phyloP scores from a whole-genome alignment of 1,140 invertebrate species.

The Teleopsis dalmanni region DNA sequence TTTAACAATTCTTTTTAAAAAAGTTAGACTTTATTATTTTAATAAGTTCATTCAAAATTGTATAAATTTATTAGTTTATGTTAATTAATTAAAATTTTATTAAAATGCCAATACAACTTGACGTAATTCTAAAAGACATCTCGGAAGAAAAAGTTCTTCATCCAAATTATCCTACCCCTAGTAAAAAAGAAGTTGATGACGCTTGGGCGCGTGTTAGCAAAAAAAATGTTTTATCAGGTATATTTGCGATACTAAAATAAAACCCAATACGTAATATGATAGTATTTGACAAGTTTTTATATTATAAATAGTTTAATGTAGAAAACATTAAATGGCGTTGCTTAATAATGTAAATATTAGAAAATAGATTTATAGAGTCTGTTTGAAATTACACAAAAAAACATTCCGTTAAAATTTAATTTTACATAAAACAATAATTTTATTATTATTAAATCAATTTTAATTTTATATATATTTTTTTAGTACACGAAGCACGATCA shows the following conservation, averaged over 20 bases:
- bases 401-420: too few relatives aligned
- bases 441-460: not conserved
- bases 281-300: too few relatives aligned
- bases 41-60: too few relatives aligned
- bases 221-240: conserved; percentile 33
- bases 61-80: too few relatives aligned
- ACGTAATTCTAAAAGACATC: conserved; percentile 38
- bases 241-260: not conserved
- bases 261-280: too few relatives aligned
- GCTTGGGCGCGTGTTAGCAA: conserved; percentile 36
- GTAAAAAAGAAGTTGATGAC: conserved; percentile 37
- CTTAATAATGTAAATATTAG: not conserved
- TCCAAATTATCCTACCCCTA: conserved; percentile 31
- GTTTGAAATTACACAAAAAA: too few relatives aligned
- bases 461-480: conserved; percentile 3
- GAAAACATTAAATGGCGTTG: not conserved
- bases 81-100: too few relatives aligned
- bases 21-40: too few relatives aligned
- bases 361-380: too few relatives aligned
- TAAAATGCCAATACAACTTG: conserved; percentile 39
- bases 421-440: too few relatives aligned
- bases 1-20: too few relatives aligned
- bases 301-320: too few relatives aligned
- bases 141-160: conserved; percentile 34
- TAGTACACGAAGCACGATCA: conserved; percentile 36